Conservation (phyloP, 2,113 vertebrate species). For the Scomber scombrus region DNA sequence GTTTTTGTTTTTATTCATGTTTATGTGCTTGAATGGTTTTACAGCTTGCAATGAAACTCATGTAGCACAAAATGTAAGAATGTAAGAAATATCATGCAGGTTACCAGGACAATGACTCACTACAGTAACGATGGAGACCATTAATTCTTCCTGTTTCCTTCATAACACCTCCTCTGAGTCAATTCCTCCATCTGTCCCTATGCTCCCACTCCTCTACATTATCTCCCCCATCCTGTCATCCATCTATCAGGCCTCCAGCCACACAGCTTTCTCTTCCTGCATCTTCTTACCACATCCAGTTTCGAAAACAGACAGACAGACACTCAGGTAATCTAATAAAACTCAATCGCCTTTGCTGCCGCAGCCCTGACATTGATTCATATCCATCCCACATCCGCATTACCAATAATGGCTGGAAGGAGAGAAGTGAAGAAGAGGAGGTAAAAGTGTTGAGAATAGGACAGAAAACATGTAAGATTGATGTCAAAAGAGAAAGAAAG, state of each 20-base stretch:
- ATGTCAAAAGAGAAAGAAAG: conserved; percentile 9
- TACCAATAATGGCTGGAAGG: neutral
- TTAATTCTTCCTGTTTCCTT: conserved; percentile 7
- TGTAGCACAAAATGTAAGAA: conserved; percentile 21
- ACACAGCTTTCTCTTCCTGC: neutral
- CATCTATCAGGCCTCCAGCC: conserved; percentile 22
- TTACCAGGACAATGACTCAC: conserved; percentile 22
- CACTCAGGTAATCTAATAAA: conserved; percentile 34
- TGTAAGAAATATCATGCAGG: conserved; percentile 14
- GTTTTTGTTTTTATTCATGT: conserved; percentile 26
- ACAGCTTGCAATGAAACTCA: neutral
- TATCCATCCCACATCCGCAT: conserved; percentile 29
- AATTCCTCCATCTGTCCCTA: conserved; percentile 6
- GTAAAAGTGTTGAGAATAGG: conserved; percentile 8
- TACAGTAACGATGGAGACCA: neutral
- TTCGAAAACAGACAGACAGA: conserved; percentile 16
- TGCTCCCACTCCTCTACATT: conserved; percentile 9
- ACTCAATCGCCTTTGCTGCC: conserved; percentile 32
- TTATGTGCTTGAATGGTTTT: conserved; percentile 7
- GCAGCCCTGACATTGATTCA: conserved; percentile 45
- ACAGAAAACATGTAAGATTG: conserved; percentile 18
- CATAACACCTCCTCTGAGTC: conserved; percentile 19
- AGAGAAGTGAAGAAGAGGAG: neutral
- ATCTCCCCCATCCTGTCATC: conserved; percentile 3
- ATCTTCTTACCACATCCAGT: conserved; percentile 11